Evolutionary conservation across 1,140 invertebrate species (phyloP), one percentile per base, ranked within the genome.

Genomic region (Tetranychus cinnabarinus): DNA sequence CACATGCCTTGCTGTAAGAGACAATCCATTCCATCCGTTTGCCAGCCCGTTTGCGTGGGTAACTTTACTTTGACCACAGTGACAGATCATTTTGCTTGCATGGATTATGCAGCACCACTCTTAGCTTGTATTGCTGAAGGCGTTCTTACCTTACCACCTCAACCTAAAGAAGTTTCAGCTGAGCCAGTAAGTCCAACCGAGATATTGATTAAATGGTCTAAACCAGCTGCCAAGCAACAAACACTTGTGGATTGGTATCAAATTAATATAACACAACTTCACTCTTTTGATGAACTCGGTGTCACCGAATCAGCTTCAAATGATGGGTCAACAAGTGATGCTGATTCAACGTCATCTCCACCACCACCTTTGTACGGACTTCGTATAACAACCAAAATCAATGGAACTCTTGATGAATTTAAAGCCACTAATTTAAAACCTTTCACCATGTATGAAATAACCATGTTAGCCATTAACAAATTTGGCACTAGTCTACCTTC

Each of bases 21-120:
- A 62, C 83, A 86, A 70, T 76, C 80, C 57, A 81, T 87, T 31
- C 85, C 85, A 0, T 82, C 85, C 70, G 79, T 86, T 59, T 87
- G 85, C 69, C 83, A 85, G 68, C 83, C 86, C 66, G 82, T 86
- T 57, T 88, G 85, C 68, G 72, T n/a, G 1, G 85, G 85, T 42
- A 82, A 86, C 66, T 87, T 85, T 70, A 84, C 82, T 0, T 77
- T 82, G 0, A 83, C 84, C n/a, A 85, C 83, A 62, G 81, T 87
- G 31, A 82, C 84, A 70, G 83, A 84, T 2, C 83, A 86, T 65
- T 84, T 85, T 68, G 85, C 83, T 1, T 88, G 85, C 69, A 80
- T 83, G 1, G 78, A 82, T 2, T 84, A 85, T 65, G 86, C 84
- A n/a, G 80, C 85, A 66, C 80, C 82, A 65, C 86, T 84, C 0